These are phyloP conservation scores for Tenthredo notha DNA, from an alignment of 2,888 invertebrate species.

Conservation along the genomic window DNA sequence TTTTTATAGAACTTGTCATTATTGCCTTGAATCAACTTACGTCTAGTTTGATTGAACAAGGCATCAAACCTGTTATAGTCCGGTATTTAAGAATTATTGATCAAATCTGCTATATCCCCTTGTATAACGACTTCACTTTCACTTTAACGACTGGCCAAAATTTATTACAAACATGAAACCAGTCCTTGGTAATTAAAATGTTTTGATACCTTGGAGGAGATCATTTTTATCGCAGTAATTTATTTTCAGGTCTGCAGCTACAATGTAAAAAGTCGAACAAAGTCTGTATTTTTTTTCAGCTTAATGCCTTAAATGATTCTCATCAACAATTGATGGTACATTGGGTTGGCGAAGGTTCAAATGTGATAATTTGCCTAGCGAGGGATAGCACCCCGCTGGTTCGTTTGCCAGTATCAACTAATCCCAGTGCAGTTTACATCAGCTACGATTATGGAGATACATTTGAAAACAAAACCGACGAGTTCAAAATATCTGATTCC, in stretches of 20 bases:
- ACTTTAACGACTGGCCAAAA: constrained; percentile 16
- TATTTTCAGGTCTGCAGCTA: neutral
- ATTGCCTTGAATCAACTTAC: neutral
- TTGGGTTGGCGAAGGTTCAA: constrained; percentile 94
- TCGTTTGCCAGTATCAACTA: constrained; percentile 69
- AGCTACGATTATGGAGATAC: constrained; percentile 93
- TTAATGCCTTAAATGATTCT: constrained; percentile 88
- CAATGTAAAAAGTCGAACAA: neutral
- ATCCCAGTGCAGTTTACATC: constrained; percentile 89
- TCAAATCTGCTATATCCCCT: constrained; percentile 14
- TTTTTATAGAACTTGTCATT: neutral
- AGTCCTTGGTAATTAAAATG: constrained; percentile 21
- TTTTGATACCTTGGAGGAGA: neutral
- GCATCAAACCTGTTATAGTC: constrained; percentile 1
- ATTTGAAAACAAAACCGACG: constrained; percentile 87
- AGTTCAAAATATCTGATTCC: constrained; percentile 82
- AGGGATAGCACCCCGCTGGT: constrained; percentile 83
- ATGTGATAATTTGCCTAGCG: constrained; percentile 92
- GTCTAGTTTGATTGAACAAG: neutral
- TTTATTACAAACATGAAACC: constrained; percentile 11
- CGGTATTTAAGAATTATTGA: neutral
- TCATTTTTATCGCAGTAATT: neutral
- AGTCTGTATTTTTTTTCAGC: constrained; percentile 80
- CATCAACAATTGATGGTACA: constrained; percentile 95
- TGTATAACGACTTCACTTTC: constrained; percentile 9